Conservation (phyloP, 2,113 vertebrate species). For the Laterallus jamaicensis region DNA sequence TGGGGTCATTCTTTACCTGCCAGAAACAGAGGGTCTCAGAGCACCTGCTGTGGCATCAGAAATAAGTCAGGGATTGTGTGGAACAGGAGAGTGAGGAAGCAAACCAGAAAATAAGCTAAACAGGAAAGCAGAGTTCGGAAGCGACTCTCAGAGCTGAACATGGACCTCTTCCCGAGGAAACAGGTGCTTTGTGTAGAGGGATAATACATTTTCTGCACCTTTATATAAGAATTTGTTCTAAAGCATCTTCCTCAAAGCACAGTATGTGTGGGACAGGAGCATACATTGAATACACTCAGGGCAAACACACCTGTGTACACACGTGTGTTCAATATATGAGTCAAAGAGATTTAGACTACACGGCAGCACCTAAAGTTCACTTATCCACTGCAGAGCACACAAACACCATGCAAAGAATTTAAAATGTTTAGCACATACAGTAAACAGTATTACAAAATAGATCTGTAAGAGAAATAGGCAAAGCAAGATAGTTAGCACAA, state of each 20-base stretch:
- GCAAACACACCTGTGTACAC: background rate
- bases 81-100: background rate
- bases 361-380: background rate
- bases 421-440: constrained; percentile 76
- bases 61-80: background rate
- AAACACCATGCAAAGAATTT: constrained; percentile 41
- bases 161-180: background rate
- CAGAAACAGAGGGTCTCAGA: background rate
- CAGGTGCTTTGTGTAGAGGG: background rate
- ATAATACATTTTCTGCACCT: background rate
- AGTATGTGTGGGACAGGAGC: background rate
- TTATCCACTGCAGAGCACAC: constrained; percentile 18
- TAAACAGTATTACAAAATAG: constrained; percentile 86
- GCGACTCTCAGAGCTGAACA: background rate
- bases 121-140: background rate
- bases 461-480: constrained; percentile 66
- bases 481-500: constrained; percentile 16
- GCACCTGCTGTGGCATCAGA: background rate
- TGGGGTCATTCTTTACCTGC: background rate
- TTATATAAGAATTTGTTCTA: background rate
- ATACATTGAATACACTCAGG: background rate
- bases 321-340: fast-evolving
- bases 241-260: background rate
- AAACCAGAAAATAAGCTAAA: background rate
- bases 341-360: background rate